These are phyloP conservation scores for Eupithecia subumbrata DNA, from an alignment of 2,888 invertebrate genomes.

Conservation along the genomic window DNA sequence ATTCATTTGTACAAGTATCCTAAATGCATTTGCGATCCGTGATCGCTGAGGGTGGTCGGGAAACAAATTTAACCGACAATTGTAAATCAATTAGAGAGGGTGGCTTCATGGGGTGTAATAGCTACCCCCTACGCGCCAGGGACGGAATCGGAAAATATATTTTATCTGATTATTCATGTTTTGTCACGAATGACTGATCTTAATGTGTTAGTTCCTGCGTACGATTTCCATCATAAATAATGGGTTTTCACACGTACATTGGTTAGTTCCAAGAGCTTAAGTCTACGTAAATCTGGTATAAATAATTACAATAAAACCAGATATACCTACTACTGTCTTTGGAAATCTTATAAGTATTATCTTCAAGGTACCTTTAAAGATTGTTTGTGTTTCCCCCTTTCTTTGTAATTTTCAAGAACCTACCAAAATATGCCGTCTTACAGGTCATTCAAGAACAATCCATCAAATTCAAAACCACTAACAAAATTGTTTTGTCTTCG, in stretches of 20 bases:
- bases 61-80: slow-evolving; percentile 84
- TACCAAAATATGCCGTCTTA: neutral
- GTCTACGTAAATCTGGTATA: neutral
- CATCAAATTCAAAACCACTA: slow-evolving; percentile 10
- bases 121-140: slow-evolving; percentile 69
- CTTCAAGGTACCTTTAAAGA: neutral
- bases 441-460: neutral
- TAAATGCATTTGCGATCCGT: slow-evolving; percentile 72
- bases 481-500: slow-evolving; percentile 44
- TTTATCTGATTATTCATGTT: slow-evolving; percentile 29
- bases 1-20: slow-evolving; percentile 47
- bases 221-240: neutral
- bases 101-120: slow-evolving; percentile 78
- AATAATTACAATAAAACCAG: neutral
- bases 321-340: neutral
- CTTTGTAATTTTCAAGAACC: neutral
- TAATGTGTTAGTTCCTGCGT: slow-evolving; percentile 3
- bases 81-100: slow-evolving; percentile 84
- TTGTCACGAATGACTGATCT: slow-evolving; percentile 13
- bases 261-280: neutral
- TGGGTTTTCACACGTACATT: neutral
- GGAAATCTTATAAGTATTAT: neutral
- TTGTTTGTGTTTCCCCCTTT: neutral
- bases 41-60: slow-evolving; percentile 78
- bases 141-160: slow-evolving; percentile 56